Base-by-base conservation (phyloP, 2,113 vertebrate species). In the Lophotis ruficrista region DNA sequence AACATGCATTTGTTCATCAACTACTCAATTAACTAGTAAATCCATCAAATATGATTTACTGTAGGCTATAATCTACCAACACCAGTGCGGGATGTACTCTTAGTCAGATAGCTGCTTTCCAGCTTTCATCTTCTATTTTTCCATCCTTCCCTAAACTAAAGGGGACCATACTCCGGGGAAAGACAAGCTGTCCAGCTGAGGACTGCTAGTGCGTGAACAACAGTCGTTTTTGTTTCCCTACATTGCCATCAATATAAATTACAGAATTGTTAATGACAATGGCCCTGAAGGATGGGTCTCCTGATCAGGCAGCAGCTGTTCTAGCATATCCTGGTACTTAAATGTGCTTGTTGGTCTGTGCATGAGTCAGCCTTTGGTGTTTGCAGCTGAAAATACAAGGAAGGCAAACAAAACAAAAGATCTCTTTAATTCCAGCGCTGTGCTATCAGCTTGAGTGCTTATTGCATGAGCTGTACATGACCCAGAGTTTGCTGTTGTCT, bases 251-350 rank as follows among this genome's bases (percentile, higher is more conserved):
- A 71, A 45, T 65, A 78, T n/a, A 71, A 85, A 80, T 85, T 93
- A 72, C 62, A 48, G 48, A 65, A 50, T 10, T 72, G 78, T 76
- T 87, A n/a, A 64, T 68, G 70, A n/a, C 38, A 71, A 2, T 72
- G 66, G 66, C 57, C 43, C 77, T 91, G 61, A 85, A 95, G 82
- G 65, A 45, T 93, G 70, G 9, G 19, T 87, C 30, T 78, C 27
- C 77, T 82, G 70, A 64, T 45, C 70, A 76, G 81, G 48, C 89
- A 90, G 81, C 91, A 95, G 94, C 73, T 94, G 70, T 61, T 89
- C 35, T 45, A 57, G 30, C 35, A 28, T 56, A 85, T 60, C 35
- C 45, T 80, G 35, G 65, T 72, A 61, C 81, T 79, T 62, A 65
- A 73, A 58, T 22, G n/a, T 37, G 18, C 51, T 86, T 62, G 31